Conservation (phyloP, 2,888 invertebrate species). For the Megaustenia siamemsis region DNA sequence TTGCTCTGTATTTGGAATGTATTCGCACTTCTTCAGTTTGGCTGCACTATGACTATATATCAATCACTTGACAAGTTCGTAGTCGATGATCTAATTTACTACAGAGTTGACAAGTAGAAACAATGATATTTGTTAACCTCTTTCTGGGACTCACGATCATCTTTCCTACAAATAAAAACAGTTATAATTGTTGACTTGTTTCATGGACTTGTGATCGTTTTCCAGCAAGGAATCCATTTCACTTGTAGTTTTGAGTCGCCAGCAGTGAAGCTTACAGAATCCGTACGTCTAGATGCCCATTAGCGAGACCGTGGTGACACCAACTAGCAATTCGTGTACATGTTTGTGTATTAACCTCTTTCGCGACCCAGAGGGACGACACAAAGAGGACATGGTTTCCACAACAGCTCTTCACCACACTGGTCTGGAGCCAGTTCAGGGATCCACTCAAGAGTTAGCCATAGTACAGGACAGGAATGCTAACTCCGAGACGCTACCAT, state of each 20-base stretch:
- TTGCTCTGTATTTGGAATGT: too few species aligned
- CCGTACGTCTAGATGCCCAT: conserved; percentile 31
- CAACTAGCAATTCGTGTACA: conserved; percentile 40
- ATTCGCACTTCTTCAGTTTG: too few species aligned
- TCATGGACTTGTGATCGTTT: neutral
- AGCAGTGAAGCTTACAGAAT: neutral
- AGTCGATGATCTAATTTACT: too few species aligned
- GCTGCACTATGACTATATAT: too few species aligned
- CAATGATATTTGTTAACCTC: too few species aligned
- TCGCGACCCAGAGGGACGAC: conserved; percentile 27
- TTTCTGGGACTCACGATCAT: neutral
- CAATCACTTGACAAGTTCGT: too few species aligned
- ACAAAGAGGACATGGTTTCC: conserved; percentile 6
- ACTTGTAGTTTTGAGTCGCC: neutral
- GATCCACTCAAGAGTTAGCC: neutral
- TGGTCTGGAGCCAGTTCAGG: neutral
- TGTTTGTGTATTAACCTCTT: conserved; percentile 44
- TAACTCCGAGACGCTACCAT: neutral
- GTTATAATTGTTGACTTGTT: neutral
- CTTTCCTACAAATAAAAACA: neutral
- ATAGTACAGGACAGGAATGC: conserved; percentile 18
- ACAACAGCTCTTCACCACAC: conserved; percentile 18
- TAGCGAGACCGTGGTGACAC: conserved; percentile 30
- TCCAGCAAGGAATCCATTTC: neutral
- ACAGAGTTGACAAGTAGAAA: too few species aligned